phyloP scores from a whole-genome alignment of 1,140 invertebrate genomes.

The Trichogramma pretiosum region DNA sequence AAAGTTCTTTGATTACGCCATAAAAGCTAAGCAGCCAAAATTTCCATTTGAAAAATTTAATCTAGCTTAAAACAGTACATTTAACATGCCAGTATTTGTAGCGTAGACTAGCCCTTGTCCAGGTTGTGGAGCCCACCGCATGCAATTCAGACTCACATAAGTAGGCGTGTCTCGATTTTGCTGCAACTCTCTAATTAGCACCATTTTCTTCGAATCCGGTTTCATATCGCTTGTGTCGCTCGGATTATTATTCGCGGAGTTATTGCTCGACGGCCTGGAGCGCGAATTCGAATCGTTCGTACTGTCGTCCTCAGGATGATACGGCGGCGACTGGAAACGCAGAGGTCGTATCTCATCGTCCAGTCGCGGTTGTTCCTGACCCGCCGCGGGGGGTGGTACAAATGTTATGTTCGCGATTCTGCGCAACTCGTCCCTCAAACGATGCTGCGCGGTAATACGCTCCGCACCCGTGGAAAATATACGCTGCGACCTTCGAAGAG shows the following conservation, averaged over 20 bases:
- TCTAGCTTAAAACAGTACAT: slow-evolving; percentile 55
- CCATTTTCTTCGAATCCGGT: slow-evolving; percentile 39
- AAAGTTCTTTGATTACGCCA: too few species aligned
- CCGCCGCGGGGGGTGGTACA: too few species aligned
- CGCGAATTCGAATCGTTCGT: slow-evolving; percentile 7
- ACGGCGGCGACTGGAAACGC: too few species aligned
- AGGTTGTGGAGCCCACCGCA: slow-evolving; percentile 70
- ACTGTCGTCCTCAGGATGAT: slow-evolving; percentile 14
- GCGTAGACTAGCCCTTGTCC: slow-evolving; percentile 79
- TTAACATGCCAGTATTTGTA: slow-evolving; percentile 73
- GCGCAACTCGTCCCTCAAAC: slow-evolving; percentile 1
- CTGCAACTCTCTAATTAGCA: slow-evolving; percentile 53
- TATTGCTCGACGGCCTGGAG: slow-evolving; percentile 21
- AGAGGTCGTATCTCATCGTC: too few species aligned
- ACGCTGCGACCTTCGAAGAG: too few species aligned
- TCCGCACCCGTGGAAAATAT: too few species aligned
- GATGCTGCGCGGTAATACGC: neutral
- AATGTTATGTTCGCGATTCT: neutral
- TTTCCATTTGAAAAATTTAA: too few species aligned
- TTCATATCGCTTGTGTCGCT: slow-evolving; percentile 13
- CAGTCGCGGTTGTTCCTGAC: too few species aligned
- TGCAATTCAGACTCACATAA: slow-evolving; percentile 70
- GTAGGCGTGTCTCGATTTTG: slow-evolving; percentile 52
- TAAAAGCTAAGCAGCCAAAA: too few species aligned
- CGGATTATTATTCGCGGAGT: neutral